Conservation (phyloP, 1,140 invertebrate genomes). For the Microvelia longipes region DNA sequence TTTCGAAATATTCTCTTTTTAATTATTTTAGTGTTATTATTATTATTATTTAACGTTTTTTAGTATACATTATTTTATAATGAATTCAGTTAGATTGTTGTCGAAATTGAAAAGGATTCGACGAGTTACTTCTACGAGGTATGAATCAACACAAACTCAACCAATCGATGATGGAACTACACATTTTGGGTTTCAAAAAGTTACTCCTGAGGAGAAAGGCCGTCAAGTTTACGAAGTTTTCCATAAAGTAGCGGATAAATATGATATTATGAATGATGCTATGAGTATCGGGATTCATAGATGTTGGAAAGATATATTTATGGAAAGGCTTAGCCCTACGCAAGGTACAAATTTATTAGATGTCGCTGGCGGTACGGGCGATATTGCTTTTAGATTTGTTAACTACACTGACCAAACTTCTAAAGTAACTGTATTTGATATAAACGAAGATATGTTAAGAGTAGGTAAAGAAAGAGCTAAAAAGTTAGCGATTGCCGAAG, state of each 20-base stretch:
- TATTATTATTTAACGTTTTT: no score
- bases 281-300: slow-evolving; percentile 93
- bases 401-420: slow-evolving; percentile 35
- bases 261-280: slow-evolving; percentile 92
- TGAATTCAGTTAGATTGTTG: no score
- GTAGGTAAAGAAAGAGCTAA: slow-evolving; percentile 66
- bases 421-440: slow-evolving; percentile 77
- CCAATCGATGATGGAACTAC: background rate
- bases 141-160: no score
- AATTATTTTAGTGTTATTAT: no score
- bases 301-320: slow-evolving; percentile 92
- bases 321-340: slow-evolving; percentile 58
- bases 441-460: slow-evolving; percentile 88
- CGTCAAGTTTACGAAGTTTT: slow-evolving; percentile 16
- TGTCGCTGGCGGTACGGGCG: slow-evolving; percentile 89
- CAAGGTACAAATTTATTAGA: slow-evolving; percentile 71
- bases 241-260: slow-evolving; percentile 23
- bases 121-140: no score
- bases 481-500: slow-evolving; percentile 33
- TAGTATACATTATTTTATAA: no score
- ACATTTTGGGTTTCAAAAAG: slow-evolving; percentile 9
- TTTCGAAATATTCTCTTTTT: no score
- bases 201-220: slow-evolving; percentile 4
- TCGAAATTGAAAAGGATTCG: no score
- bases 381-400: slow-evolving; percentile 76